Evolutionary conservation across 2,888 invertebrate species (phyloP).

Genomic region (Synanthedon myopaeformis): DNA sequence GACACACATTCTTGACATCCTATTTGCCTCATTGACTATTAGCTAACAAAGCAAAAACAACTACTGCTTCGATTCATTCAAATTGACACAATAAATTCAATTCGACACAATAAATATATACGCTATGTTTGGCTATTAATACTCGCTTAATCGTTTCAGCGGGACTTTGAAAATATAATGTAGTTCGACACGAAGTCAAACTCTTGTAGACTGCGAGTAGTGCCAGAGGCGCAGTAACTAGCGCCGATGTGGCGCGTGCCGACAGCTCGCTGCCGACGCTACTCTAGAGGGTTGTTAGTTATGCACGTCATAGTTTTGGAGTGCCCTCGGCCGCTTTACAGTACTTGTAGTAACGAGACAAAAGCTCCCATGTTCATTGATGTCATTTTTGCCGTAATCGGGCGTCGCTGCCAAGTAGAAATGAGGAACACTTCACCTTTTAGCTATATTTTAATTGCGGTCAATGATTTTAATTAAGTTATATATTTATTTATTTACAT

Average conservation of each 20-base stretch:
- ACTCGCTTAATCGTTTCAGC: too few relatives aligned
- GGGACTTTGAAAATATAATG: too few relatives aligned
- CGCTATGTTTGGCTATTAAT: too few relatives aligned
- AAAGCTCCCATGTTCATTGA: constrained; percentile 50
- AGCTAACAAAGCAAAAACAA: background rate
- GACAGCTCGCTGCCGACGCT: constrained; percentile 27
- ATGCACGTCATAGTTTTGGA: constrained; percentile 54
- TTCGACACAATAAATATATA: too few relatives aligned
- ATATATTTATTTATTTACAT: background rate
- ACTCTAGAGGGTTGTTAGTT: constrained; percentile 56
- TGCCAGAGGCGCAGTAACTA: constrained; percentile 23
- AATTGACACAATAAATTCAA: too few relatives aligned
- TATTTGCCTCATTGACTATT: constrained; percentile 25
- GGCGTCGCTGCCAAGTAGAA: constrained; percentile 28
- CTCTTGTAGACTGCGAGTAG: constrained; percentile 5
- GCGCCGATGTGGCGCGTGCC: constrained; percentile 38
- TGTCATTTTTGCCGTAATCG: constrained; percentile 48
- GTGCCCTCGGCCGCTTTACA: constrained; percentile 51
- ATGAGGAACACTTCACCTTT: constrained; percentile 16
- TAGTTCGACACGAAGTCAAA: background rate
- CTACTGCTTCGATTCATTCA: too few relatives aligned
- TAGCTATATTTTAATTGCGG: background rate
- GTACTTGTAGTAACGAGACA: constrained; percentile 53
- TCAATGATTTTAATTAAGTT: background rate
- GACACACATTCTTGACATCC: constrained; percentile 34